These are phyloP conservation scores for Pteropus alecto DNA, from an alignment of 2,113 vertebrate species.

Conservation along the genomic window DNA sequence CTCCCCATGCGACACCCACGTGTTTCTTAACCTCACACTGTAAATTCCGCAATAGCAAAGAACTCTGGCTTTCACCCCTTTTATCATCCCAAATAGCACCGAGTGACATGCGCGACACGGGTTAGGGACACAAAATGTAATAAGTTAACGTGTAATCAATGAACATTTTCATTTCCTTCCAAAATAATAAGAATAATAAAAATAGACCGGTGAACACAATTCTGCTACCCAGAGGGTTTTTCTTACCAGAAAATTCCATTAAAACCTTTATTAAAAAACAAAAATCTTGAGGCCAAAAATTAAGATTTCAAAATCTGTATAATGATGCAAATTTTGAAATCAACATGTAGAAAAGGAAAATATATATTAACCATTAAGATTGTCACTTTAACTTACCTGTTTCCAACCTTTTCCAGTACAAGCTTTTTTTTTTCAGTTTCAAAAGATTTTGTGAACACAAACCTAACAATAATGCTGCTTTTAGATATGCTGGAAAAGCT, in stretches of 20 bases:
- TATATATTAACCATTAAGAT: background rate
- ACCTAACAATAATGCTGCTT: background rate
- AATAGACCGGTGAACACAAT: background rate
- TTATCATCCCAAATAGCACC: background rate
- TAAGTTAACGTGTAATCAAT: background rate
- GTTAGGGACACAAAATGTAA: background rate
- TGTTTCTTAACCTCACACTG: background rate
- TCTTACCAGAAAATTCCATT: background rate
- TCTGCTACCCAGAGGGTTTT: background rate
- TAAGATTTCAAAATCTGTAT: slow-evolving; percentile 7
- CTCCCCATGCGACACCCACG: background rate
- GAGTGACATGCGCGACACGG: background rate
- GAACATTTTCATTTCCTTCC: background rate
- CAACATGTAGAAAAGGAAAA: background rate
- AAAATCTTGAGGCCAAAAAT: background rate
- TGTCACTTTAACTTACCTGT: background rate
- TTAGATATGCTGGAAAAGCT: background rate
- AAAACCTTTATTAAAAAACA: background rate
- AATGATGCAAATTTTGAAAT: background rate
- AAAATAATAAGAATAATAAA: background rate
- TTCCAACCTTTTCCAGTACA: background rate
- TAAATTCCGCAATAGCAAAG: background rate
- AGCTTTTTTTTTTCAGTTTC: background rate
- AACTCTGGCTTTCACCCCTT: background rate
- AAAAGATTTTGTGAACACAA: background rate